Evolutionary conservation across 2,797 vertebrate species (phyloP).

Genomic region (Neomorphus geoffroyi): DNA sequence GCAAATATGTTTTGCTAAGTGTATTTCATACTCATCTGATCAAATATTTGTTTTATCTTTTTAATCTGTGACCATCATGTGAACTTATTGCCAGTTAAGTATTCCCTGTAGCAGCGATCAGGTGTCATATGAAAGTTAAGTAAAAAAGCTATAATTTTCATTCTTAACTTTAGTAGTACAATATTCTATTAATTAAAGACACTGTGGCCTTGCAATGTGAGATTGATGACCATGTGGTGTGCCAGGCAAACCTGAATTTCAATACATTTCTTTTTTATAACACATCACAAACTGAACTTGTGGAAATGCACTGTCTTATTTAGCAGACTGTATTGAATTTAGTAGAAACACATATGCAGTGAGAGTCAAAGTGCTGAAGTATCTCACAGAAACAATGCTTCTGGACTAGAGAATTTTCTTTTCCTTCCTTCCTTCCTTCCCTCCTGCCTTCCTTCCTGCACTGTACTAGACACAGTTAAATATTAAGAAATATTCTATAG

Average conservation of each 20-base stretch:
- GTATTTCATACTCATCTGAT: not conserved
- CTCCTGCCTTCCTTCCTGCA: not conserved
- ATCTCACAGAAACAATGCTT: not conserved
- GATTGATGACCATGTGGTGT: constrained; percentile 31
- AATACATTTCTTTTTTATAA: constrained; percentile 32
- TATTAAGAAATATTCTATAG: not conserved
- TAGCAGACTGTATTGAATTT: constrained; percentile 20
- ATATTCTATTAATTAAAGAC: constrained; percentile 55
- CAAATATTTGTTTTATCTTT: constrained; percentile 26
- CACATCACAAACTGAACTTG: constrained; percentile 37
- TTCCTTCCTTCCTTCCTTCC: not conserved
- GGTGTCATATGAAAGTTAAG: constrained; percentile 16
- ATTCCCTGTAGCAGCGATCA: not conserved
- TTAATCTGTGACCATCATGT: not conserved
- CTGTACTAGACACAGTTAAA: not conserved
- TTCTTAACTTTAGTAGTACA: not conserved
- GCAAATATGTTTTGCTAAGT: constrained; percentile 16
- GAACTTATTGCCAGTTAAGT: not conserved
- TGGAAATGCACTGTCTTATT: constrained; percentile 6
- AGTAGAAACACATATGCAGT: constrained; percentile 13
- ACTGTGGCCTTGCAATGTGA: not conserved
- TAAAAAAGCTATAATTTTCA: not conserved
- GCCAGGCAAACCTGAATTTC: constrained; percentile 40
- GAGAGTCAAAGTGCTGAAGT: constrained; percentile 17
- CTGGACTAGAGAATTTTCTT: not conserved